These are phyloP conservation scores for Teinopalpus imperialis DNA, from an alignment of 2,888 invertebrate species.

Conservation along the genomic window DNA sequence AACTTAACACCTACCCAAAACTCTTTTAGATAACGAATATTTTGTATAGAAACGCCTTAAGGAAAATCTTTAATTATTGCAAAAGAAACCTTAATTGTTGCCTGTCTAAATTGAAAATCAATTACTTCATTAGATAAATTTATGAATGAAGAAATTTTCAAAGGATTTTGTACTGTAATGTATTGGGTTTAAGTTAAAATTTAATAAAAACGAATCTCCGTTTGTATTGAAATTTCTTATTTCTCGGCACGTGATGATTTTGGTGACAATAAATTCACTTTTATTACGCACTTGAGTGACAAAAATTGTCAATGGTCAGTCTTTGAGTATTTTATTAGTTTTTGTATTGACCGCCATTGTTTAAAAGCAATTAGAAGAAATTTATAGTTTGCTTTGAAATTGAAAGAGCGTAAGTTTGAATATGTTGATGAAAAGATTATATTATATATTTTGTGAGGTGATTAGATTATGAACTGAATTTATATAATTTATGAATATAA, in stretches of 20 bases:
- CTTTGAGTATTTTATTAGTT: constrained; percentile 42
- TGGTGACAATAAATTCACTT: constrained; percentile 65
- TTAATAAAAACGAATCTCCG: too few species aligned
- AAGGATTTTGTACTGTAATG: neutral
- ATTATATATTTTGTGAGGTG: constrained; percentile 5
- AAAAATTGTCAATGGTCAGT: constrained; percentile 38
- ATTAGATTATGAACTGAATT: too few species aligned
- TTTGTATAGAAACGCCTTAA: neutral
- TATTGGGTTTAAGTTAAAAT: constrained; percentile 35
- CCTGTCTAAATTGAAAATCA: neutral
- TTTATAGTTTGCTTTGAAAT: constrained; percentile 19
- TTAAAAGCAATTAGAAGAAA: constrained; percentile 7
- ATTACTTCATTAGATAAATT: neutral
- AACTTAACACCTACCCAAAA: constrained; percentile 27
- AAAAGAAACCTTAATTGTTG: constrained; percentile 33
- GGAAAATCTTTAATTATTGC: neutral
- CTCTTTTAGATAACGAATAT: constrained; percentile 13
- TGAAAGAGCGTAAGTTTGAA: neutral
- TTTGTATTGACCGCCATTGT: constrained; percentile 20
- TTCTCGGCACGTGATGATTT: constrained; percentile 53
- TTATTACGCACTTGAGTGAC: constrained; percentile 49
- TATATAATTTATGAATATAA: too few species aligned
- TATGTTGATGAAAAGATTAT: neutral
- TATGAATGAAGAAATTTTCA: neutral
- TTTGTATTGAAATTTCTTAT: constrained; percentile 35